Base-by-base conservation (phyloP, 2,888 invertebrate species). In the Aporophyla lueneburgensis region DNA sequence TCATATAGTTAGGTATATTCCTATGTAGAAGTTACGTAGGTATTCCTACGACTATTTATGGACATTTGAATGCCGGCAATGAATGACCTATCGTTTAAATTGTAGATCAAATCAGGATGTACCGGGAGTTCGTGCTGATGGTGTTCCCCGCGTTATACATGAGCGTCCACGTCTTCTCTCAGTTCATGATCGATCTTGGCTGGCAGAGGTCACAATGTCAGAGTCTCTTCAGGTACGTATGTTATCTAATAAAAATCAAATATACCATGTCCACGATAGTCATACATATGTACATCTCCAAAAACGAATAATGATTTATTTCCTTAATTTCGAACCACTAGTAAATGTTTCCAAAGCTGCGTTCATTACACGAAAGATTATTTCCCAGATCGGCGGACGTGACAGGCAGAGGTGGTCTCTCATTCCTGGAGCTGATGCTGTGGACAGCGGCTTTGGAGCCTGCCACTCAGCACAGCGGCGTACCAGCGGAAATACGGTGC, bases 361-460 rank as follows among this genome's bases (percentile, higher is more conserved):
- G 56, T 27, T 49, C 10, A 51, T 40, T 40, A 33, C 2, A 19
- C 16, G 2, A 21, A 27, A 62, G 9, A 10, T 24, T 40, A 33
- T 59, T n/a, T 53, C 33, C 59, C 56, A 97, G 97, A 89, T 95
- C 97, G 6, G 97, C 97, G 61, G 97, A 97, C 90, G 86, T 96
- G 40, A 92, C 92, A 2, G 92, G 94, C 9, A 93, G 97, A 71
- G 95, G 95, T 24, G 97, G 97, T 3, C 89, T 98, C 27, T 96
- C 97, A 0, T 97, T 97, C 87, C 88, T 94, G 68, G 97, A 98
- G 88, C 92, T 97, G 80, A 89, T 98, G 82, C 93, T 97, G 82
- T 97, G 98, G 89, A 86, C 97, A 49, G 97, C 98, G 2, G 97
- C 97, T 0, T 91, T 97, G 84, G 98, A 98, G 87, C 97, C 98